These are phyloP conservation scores for Argyresthia albistria DNA, from an alignment of 2,888 invertebrate genomes.

Conservation along the genomic window DNA sequence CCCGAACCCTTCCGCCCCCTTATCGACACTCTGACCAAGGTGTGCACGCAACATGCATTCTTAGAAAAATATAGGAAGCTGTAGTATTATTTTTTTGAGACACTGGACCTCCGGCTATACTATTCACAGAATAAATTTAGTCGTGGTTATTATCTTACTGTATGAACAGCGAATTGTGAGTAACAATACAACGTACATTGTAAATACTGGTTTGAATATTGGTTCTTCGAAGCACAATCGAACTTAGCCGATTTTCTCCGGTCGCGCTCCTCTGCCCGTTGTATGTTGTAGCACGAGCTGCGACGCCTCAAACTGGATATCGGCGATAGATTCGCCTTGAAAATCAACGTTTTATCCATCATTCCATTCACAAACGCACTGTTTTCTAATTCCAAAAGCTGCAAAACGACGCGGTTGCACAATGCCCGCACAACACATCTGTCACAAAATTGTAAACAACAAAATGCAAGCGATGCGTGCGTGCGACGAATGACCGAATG, in stretches of 20 bases:
- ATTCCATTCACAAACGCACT: constrained; percentile 42
- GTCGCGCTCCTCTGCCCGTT: constrained; percentile 67
- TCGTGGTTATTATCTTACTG: constrained; percentile 12
- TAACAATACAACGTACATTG: constrained; percentile 21
- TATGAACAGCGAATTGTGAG: neutral
- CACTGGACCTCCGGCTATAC: too few relatives aligned
- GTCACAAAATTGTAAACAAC: constrained; percentile 62
- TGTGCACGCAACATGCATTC: too few relatives aligned
- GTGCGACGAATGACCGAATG: constrained; percentile 25
- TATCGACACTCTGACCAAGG: too few relatives aligned
- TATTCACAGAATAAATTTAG: constrained; percentile 6
- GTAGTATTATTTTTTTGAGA: too few relatives aligned
- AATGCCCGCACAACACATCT: constrained; percentile 18
- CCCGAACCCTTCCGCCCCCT: too few relatives aligned
- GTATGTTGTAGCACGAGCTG: constrained; percentile 68
- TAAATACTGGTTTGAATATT: constrained; percentile 22
- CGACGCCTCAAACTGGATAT: constrained; percentile 66
- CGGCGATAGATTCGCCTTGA: constrained; percentile 62
- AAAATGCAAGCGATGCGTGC: constrained; percentile 20
- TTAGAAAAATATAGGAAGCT: too few relatives aligned
- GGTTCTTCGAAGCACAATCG: constrained; percentile 52
- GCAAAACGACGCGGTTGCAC: constrained; percentile 16
- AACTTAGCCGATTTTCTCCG: constrained; percentile 66
- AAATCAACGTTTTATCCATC: constrained; percentile 65
- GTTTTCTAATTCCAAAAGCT: constrained; percentile 4